phyloP scores from a whole-genome alignment of 1,140 invertebrate genomes.

The Drosophila aff. region DNA sequence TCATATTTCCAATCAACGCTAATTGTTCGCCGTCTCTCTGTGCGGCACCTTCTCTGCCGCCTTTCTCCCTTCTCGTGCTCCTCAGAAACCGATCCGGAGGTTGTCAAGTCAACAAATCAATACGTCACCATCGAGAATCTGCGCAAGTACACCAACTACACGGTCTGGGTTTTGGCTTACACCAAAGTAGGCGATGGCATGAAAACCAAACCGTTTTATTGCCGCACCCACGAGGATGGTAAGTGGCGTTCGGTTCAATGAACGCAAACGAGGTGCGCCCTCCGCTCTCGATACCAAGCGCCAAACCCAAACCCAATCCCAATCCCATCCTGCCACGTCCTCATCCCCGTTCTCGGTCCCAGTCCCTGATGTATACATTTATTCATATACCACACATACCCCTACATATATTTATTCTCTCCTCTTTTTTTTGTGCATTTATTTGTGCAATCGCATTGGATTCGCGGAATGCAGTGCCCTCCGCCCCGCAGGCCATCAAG shows the following conservation, averaged over 20 bases:
- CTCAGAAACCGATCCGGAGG: slow-evolving; percentile 83
- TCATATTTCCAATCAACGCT: slow-evolving; percentile 73
- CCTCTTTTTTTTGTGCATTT: slow-evolving; percentile 21
- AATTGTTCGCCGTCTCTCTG: slow-evolving; percentile 61
- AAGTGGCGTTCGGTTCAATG: slow-evolving; percentile 83
- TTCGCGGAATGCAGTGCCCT: slow-evolving; percentile 88
- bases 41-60: slow-evolving; percentile 8
- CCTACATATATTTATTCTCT: slow-evolving; percentile 34
- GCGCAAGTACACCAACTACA: slow-evolving; percentile 96
- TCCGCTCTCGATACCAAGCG: not conserved
- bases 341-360: slow-evolving; percentile 1
- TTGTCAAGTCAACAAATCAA: slow-evolving; percentile 85
- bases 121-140: slow-evolving; percentile 85
- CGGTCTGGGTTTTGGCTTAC: slow-evolving; percentile 94
- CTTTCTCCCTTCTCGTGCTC: slow-evolving; percentile 7
- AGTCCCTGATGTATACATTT: slow-evolving; percentile 57
- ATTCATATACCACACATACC: slow-evolving; percentile 48
- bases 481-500: slow-evolving; percentile 94
- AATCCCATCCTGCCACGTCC: not conserved
- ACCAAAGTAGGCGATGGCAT: slow-evolving; percentile 95
- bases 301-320: not conserved
- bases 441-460: slow-evolving; percentile 43
- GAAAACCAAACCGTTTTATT: slow-evolving; percentile 92
- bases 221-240: slow-evolving; percentile 96
- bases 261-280: slow-evolving; percentile 72